A percentile compares a stretch with the other conserved stretches of the same genome.
These are phyloP conservation scores for Calephelis perditalis DNA, from an alignment of 2,888 invertebrate species.

Conservation along the genomic window DNA sequence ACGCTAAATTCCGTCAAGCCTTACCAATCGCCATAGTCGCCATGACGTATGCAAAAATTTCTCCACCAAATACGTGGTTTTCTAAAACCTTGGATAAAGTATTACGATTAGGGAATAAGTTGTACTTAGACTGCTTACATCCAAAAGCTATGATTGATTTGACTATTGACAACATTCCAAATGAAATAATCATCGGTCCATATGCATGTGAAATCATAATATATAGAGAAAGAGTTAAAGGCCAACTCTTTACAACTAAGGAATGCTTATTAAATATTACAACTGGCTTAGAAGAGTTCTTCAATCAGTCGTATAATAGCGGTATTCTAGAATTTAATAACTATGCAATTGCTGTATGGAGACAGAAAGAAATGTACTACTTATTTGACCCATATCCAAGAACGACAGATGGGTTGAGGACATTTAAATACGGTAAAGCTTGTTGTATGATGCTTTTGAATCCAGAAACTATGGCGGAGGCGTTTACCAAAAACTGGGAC, in stretches of 20 bases:
- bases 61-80: conserved; percentile 80
- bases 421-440: conserved; percentile 75
- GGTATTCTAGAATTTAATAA: conserved; percentile 79
- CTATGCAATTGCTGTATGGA: conserved; percentile 79
- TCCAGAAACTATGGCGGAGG: conserved; percentile 74
- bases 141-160: conserved; percentile 70
- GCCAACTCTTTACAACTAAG: conserved; percentile 67
- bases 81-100: conserved; percentile 78
- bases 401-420: conserved; percentile 72
- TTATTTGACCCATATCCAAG: conserved; percentile 82
- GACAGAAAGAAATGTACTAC: conserved; percentile 80
- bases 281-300: conserved; percentile 70
- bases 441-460: conserved; percentile 81
- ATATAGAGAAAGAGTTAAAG: conserved; percentile 70
- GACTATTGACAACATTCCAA: conserved; percentile 74
- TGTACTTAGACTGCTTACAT: conserved; percentile 72
- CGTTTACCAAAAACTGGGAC: conserved; percentile 73
- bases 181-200: conserved; percentile 75
- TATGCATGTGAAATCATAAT: conserved; percentile 78
- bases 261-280: conserved; percentile 72
- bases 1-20: conserved; percentile 78
- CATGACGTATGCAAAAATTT: conserved; percentile 81
- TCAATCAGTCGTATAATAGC: conserved; percentile 67
- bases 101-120: conserved; percentile 75
- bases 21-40: conserved; percentile 78